Evolutionary conservation across 2,797 vertebrate genomes (phyloP).

Genomic region (Sebastolobus altivelis): DNA sequence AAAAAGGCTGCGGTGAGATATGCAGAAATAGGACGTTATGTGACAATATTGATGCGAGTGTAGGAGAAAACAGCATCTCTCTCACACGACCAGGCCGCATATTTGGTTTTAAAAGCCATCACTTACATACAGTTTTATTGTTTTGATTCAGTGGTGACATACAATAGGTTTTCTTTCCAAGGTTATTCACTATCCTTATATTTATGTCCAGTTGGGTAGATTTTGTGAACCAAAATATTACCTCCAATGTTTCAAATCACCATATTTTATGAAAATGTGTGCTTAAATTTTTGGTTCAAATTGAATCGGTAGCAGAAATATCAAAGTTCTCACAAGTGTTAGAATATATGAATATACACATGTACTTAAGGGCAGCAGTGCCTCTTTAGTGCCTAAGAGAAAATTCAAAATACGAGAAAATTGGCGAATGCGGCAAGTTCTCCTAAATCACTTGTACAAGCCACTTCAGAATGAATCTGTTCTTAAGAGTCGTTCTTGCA

Average conservation of each 20-base stretch:
- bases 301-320: background rate
- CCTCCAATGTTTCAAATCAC: background rate
- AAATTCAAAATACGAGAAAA: too few species aligned
- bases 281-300: too few species aligned
- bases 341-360: background rate
- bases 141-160: background rate
- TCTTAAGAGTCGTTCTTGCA: too few species aligned
- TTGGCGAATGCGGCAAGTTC: too few species aligned
- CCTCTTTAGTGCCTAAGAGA: too few species aligned
- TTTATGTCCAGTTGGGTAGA: background rate
- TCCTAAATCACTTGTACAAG: too few species aligned
- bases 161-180: background rate
- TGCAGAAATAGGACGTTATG: fast-evolving
- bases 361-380: too few species aligned
- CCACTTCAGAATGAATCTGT: too few species aligned
- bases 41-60: background rate
- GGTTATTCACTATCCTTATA: background rate
- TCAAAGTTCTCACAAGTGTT: background rate
- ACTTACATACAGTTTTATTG: background rate
- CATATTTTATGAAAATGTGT: too few species aligned
- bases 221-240: background rate
- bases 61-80: background rate
- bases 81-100: background rate
- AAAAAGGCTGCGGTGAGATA: slow-evolving; percentile 92
- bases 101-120: background rate